Percentiles rank a stretch among this genome's conserved stretches.
These are phyloP conservation scores for Brienomyrus longianalis DNA, from an alignment of 2,113 vertebrate genomes.

Conservation along the genomic window DNA sequence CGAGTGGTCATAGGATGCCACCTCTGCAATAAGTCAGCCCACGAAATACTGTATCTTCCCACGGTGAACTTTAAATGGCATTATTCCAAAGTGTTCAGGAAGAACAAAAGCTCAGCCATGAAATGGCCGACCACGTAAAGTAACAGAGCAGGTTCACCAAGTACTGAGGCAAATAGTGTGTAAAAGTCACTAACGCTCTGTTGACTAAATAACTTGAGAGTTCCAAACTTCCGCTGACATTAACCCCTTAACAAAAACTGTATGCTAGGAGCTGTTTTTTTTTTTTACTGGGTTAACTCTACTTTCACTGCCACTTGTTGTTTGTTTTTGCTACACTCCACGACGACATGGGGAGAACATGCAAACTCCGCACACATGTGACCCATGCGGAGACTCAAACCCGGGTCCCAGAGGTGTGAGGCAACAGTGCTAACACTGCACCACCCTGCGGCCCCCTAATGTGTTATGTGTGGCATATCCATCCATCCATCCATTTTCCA, in stretches of 20 bases:
- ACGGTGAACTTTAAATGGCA: background rate
- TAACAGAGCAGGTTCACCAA: background rate
- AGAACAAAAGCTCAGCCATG: background rate
- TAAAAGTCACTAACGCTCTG: background rate
- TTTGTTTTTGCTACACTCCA: background rate
- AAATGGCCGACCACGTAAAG: background rate
- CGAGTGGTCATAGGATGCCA: background rate
- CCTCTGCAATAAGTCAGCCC: background rate
- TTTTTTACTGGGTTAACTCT: background rate
- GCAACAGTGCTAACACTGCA: no score
- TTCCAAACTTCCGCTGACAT: background rate
- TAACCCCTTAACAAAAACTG: background rate
- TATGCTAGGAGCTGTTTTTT: background rate
- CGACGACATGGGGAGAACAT: no score
- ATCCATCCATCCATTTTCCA: no score
- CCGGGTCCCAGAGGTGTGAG: no score
- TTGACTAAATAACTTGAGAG: background rate
- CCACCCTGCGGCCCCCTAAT: background rate
- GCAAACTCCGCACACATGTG: no score
- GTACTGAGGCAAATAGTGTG: no score
- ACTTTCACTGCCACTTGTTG: background rate
- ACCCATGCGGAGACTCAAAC: no score
- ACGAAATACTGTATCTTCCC: background rate
- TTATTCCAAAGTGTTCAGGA: background rate
- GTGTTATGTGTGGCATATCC: background rate